Evolutionary conservation across 2,888 invertebrate species (phyloP).

Genomic region (Ligdia adustata): DNA sequence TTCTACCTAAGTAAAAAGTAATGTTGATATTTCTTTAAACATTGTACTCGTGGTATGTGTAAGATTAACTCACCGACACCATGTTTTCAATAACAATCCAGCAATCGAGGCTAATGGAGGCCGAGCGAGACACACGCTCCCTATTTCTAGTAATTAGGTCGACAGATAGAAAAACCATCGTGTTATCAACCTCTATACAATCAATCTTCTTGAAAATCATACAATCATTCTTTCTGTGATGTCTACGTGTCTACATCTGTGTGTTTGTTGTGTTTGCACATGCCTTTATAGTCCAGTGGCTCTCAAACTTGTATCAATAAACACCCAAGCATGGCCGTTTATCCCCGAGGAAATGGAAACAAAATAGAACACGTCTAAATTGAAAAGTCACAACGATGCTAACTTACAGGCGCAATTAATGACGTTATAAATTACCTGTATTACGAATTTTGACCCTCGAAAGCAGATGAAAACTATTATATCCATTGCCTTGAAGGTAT

Average conservation of each 20-base stretch:
- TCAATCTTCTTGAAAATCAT: background rate
- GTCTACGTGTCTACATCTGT: background rate
- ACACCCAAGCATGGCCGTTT: too few species aligned
- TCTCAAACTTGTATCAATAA: background rate
- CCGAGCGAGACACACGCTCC: background rate
- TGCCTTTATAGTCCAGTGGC: background rate
- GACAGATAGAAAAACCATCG: background rate
- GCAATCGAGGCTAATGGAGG: conserved; percentile 20
- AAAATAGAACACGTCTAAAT: too few species aligned
- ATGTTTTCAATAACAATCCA: background rate
- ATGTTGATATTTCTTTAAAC: too few species aligned
- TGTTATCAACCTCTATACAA: background rate
- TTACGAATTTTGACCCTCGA: too few species aligned
- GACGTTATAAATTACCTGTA: too few species aligned
- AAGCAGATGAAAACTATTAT: too few species aligned
- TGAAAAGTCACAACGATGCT: too few species aligned
- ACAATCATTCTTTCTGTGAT: background rate
- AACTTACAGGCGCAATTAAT: too few species aligned
- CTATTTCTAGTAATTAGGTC: conserved; percentile 19
- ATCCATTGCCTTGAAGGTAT: too few species aligned
- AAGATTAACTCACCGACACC: background rate
- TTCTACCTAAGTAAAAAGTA: too few species aligned
- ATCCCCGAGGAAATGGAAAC: too few species aligned
- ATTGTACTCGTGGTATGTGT: too few species aligned
- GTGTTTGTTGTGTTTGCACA: background rate